Evolutionary conservation across 1,140 invertebrate genomes (phyloP).

Genomic region (Drosophila persimilis): DNA sequence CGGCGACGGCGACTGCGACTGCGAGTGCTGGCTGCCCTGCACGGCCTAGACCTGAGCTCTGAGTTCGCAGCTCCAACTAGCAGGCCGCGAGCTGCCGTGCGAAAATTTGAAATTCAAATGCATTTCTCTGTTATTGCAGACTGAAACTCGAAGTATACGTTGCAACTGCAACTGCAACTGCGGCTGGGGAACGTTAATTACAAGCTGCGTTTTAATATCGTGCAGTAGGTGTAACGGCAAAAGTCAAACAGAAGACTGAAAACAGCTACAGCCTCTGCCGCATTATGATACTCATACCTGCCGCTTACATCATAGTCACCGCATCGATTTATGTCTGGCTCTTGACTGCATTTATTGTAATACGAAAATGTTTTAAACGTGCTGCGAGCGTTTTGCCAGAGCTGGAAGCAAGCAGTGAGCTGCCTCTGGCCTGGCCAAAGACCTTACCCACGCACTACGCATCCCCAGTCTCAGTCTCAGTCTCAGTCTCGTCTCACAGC

Average conservation of each 20-base stretch:
- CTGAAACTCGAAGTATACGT: not conserved
- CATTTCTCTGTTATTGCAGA: constrained; percentile 15
- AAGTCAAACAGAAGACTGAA: too few relatives aligned
- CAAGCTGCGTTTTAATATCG: constrained; percentile 44
- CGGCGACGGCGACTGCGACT: too few relatives aligned
- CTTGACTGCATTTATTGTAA: constrained; percentile 20
- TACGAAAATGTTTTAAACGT: constrained; percentile 17
- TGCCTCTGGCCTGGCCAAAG: constrained; percentile 12
- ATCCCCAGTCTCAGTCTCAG: constrained; percentile 4
- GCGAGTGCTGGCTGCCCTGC: not conserved
- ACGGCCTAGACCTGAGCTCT: constrained; percentile 19
- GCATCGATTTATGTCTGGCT: constrained; percentile 29
- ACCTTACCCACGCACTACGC: constrained; percentile 42
- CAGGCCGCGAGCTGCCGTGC: constrained; percentile 8
- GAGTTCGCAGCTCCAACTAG: not conserved
- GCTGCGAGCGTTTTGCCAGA: constrained; percentile 9
- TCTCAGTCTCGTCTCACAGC: constrained; percentile 2
- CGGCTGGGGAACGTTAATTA: constrained; percentile 50
- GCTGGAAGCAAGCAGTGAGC: constrained; percentile 2
- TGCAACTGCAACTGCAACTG: constrained; percentile 1
- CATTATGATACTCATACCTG: constrained; percentile 8
- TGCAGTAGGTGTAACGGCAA: constrained; percentile 27
- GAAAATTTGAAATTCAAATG: constrained; percentile 47
- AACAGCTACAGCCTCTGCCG: constrained; percentile 1
- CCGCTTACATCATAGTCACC: constrained; percentile 30